Percentiles rank a stretch among this genome's conserved stretches.
Conservation (phyloP, 2,113 vertebrate genomes). For the Actenoides lindsayi region DNA sequence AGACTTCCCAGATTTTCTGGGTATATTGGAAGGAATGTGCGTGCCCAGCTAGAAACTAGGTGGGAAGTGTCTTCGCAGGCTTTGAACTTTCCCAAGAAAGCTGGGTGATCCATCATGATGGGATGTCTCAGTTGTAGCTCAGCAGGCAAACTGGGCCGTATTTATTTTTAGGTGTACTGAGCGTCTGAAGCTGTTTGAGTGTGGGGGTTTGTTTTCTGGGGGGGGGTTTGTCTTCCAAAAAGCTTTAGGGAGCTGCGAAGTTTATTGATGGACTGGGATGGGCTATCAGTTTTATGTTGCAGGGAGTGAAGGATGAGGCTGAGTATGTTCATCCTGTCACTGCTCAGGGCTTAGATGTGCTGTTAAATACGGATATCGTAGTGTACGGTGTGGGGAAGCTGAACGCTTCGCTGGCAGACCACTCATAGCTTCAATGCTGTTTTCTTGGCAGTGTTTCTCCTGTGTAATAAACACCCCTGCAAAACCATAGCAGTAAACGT, state of each 20-base stretch:
- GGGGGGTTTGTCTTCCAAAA: background rate
- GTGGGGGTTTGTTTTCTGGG: background rate
- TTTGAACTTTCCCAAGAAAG: background rate
- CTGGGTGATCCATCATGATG: background rate
- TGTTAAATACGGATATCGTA: background rate
- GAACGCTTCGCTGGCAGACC: background rate
- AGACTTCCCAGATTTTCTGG: slow-evolving; percentile 45
- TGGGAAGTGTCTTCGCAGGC: slow-evolving; percentile 29
- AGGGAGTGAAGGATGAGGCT: background rate
- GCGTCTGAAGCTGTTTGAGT: background rate
- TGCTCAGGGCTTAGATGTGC: background rate
- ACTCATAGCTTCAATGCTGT: background rate
- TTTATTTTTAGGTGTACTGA: slow-evolving; percentile 24
- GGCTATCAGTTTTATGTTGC: background rate
- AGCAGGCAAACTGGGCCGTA: slow-evolving; percentile 14
- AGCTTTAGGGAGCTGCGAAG: background rate
- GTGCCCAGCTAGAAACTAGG: background rate
- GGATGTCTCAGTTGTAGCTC: background rate
- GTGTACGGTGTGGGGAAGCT: background rate
- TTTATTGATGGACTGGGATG: background rate
- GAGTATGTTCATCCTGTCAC: background rate
- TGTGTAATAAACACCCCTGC: slow-evolving; percentile 8
- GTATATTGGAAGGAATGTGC: background rate
- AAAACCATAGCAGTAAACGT: background rate
- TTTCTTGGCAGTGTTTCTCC: slow-evolving; percentile 13